Evolutionary conservation across 1,140 invertebrate species (phyloP).

Genomic region (Cepaea nemoralis): DNA sequence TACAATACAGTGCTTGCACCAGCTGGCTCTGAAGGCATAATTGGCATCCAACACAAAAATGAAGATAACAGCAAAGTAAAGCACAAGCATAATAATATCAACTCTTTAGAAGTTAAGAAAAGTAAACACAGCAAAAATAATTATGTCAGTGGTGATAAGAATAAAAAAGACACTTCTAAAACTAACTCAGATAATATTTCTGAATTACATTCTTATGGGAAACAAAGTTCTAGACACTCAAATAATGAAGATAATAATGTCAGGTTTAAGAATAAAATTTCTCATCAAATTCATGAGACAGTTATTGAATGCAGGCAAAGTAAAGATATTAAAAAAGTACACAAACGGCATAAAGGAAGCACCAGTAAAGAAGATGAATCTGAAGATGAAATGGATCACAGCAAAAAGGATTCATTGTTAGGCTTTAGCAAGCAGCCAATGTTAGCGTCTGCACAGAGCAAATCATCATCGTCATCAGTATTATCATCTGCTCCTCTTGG

Average conservation of each 20-base stretch:
- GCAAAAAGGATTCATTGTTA: neutral
- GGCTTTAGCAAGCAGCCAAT: neutral
- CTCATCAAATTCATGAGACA: neutral
- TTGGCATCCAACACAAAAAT: neutral
- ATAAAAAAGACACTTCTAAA: neutral
- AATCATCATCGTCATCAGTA: neutral
- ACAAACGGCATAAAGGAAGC: slow-evolving; percentile 2
- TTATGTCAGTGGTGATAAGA: neutral
- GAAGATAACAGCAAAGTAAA: neutral
- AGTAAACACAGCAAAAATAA: neutral
- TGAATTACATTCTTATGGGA: neutral
- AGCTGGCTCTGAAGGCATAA: neutral
- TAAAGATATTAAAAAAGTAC: neutral
- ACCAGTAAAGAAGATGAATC: slow-evolving; percentile 7
- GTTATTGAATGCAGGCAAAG: neutral
- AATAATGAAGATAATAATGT: neutral
- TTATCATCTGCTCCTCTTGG: neutral
- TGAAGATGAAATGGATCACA: neutral
- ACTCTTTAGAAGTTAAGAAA: neutral
- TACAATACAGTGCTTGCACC: neutral
- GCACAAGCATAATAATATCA: neutral
- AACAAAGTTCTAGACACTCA: neutral
- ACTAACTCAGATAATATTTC: neutral
- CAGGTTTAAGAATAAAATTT: neutral
- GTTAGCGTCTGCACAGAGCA: neutral